Base-by-base conservation (phyloP, 2,113 vertebrate genomes). In the Caracal caracal region DNA sequence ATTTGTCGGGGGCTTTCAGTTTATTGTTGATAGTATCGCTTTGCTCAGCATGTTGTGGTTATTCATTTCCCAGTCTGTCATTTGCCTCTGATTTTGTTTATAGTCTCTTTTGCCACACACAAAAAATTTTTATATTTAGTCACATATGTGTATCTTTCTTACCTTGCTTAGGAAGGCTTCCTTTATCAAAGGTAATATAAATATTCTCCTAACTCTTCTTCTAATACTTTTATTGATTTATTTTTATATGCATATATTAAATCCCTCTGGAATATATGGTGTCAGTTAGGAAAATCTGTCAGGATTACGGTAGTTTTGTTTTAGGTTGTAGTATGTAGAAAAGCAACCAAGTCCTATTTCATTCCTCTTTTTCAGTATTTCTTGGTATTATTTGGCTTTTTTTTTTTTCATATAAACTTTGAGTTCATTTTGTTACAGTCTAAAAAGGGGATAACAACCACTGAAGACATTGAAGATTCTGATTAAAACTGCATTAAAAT, bases 381-480 rank as follows among this genome's bases (percentile, higher is more conserved):
- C 28, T 78, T 86, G n/a, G 13, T 78, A 78, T 65, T 65, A 7
- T 83, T 83, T 90, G 88, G 11, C 43, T 82, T 82, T 95, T 95
- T 82, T 95, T 95, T 96, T 95, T 63, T 96, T 83, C 35, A 47
- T 59, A n/a, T 88, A 94, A 91, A 71, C 35, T 70, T 85, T 80
- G 61, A 91, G 80, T 28, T 91, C 65, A 71, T 73, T 89, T 93
- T 90, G 10, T 73, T 95, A 47, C 22, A 82, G 56, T 86, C 6
- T 40, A 71, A 65, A 65, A 78, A 53, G 26, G 26, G 40, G 35
- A 6, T 83, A 75, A 76, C 13, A 71, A 35, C 17, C 24, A 71
- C 59, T 80, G 33, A 47, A 78, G 53, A 37, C 24, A 65, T 65
- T 80, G 33, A 47, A 73, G 53, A 37, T 78, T 79, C 37, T 70